phyloP scores from a whole-genome alignment of 92 coral and sea anemone species.

The Phenganax stokvisi region DNA sequence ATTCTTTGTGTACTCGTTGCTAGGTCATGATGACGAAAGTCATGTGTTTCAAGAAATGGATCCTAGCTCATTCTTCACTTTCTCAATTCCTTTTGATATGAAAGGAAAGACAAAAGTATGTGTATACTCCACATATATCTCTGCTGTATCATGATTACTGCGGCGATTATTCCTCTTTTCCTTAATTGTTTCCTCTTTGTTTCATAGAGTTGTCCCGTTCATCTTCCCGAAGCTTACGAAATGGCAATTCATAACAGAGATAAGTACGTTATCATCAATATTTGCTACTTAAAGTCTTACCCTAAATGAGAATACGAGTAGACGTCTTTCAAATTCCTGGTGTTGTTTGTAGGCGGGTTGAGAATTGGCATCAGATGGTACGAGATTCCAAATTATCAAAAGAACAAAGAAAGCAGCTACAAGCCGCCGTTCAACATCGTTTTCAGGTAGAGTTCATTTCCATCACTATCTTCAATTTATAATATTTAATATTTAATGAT shows the following conservation, averaged over 20 bases:
- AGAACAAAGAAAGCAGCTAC: conserved; percentile 74
- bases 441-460: conserved; percentile 64
- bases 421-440: conserved; percentile 82
- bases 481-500: too few species aligned
- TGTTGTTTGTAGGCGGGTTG: conserved; percentile 22
- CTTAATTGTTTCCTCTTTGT: neutral
- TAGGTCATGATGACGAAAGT: conserved; percentile 39
- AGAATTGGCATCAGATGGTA: conserved; percentile 79
- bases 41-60: conserved; percentile 56
- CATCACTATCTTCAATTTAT: neutral
- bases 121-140: neutral
- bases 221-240: conserved; percentile 75
- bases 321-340: neutral
- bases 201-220: conserved; percentile 72
- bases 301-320: neutral
- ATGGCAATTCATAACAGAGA: conserved; percentile 74
- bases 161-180: too few species aligned
- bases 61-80: conserved; percentile 74
- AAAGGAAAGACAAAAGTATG: conserved; percentile 94
- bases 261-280: conserved; percentile 44
- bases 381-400: conserved; percentile 61
- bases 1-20: neutral
- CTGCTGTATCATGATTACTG: neutral
- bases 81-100: conserved; percentile 86
- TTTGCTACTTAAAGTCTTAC: neutral